Conservation (phyloP, 2,797 vertebrate genomes). For the Pagetopsis macropterus region DNA sequence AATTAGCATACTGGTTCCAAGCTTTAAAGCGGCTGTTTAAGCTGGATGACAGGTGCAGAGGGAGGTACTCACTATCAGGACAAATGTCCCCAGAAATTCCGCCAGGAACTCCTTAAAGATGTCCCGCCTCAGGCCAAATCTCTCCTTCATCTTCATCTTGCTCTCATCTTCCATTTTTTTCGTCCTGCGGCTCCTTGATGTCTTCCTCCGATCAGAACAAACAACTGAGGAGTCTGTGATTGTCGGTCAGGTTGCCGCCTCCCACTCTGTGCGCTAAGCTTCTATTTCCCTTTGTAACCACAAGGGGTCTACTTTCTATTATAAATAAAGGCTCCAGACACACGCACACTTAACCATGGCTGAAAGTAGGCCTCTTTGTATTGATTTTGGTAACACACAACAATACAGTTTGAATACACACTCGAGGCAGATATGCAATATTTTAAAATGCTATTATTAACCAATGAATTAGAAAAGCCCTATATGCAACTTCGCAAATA, state of each 20-base stretch:
- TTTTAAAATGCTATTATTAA: neutral
- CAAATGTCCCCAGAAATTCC: conserved; percentile 94
- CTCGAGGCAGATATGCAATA: neutral
- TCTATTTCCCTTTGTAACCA: conserved; percentile 52
- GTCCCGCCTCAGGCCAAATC: conserved; percentile 86
- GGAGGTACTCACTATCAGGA: conserved; percentile 92
- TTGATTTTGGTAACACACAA: neutral
- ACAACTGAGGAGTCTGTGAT: conserved; percentile 49
- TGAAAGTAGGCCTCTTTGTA: neutral
- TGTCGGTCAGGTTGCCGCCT: conserved; percentile 71
- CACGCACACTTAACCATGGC: neutral
- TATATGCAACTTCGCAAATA: neutral
- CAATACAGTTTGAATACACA: neutral
- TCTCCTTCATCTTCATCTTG: conserved; percentile 85
- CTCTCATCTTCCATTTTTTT: conserved; percentile 78
- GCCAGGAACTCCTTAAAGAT: conserved; percentile 91
- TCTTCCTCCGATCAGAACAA: conserved; percentile 70
- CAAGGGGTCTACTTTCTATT: conserved; percentile 63
- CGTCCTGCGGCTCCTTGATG: conserved; percentile 44
- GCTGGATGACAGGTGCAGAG: conserved; percentile 72
- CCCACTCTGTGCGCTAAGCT: conserved; percentile 69
- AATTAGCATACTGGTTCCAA: conserved; percentile 66
- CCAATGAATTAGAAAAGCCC: no score
- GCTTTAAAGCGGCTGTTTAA: conserved; percentile 69
- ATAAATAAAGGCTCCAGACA: neutral